Evolutionary conservation across 2,113 vertebrate genomes (phyloP).

Genomic region (Apteryx mantelli): DNA sequence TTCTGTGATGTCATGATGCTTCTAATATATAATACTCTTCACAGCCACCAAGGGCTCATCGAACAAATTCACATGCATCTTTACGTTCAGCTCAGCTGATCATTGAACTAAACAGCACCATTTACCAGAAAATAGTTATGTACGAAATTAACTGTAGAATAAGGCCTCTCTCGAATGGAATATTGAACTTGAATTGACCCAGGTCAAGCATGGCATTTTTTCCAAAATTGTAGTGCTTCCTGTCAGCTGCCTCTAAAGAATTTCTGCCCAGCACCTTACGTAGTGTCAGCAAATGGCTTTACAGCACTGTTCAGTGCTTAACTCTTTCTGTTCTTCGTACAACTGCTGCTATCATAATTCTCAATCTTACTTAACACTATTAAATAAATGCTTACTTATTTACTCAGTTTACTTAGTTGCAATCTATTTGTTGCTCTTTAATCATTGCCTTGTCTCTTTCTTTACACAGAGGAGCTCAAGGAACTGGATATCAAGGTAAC

Average conservation of each 20-base stretch:
- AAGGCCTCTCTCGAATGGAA: neutral
- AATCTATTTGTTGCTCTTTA: neutral
- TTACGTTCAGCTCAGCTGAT: neutral
- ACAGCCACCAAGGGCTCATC: neutral
- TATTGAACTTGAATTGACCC: neutral
- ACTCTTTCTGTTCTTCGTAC: neutral
- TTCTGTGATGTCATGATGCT: neutral
- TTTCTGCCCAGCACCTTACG: rapidly evolving
- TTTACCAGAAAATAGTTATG: neutral
- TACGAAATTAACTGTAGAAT: neutral
- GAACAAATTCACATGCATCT: rapidly evolving
- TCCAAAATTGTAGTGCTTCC: neutral
- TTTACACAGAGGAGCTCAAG: neutral
- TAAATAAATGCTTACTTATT: neutral
- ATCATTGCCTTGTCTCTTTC: neutral
- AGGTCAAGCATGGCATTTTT: neutral
- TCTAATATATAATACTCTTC: neutral
- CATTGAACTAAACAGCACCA: neutral
- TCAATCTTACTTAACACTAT: neutral
- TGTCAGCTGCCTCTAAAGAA: neutral
- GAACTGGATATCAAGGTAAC: neutral
- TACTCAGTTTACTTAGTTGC: neutral
- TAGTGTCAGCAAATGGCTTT: rapidly evolving
- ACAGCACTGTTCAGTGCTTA: neutral
- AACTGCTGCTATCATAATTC: neutral